A percentile compares a stretch with the other conserved stretches of the same genome.
These are phyloP conservation scores for Turnix velox DNA, from an alignment of 2,113 vertebrate genomes.

Conservation along the genomic window DNA sequence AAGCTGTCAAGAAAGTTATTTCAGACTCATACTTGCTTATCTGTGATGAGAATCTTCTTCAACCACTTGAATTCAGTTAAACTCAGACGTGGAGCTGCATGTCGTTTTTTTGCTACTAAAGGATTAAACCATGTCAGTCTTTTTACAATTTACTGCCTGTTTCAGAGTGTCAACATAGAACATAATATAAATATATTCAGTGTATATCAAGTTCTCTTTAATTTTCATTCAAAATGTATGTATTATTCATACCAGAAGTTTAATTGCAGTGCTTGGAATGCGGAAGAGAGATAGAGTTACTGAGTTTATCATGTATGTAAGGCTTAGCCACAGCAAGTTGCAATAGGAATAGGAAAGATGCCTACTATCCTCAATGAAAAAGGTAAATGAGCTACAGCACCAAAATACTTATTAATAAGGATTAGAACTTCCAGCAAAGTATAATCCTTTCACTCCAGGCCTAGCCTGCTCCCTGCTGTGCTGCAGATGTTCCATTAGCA, in stretches of 20 bases:
- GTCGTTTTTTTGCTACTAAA: neutral
- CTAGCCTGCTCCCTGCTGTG: neutral
- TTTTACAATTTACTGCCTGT: neutral
- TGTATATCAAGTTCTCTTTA: neutral
- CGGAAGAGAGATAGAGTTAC: neutral
- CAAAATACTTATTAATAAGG: neutral
- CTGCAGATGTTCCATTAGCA: neutral
- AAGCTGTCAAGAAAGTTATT: neutral
- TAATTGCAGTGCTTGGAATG: neutral
- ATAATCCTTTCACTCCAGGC: neutral
- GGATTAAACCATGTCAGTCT: neutral
- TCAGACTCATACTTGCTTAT: neutral
- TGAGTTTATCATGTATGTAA: neutral
- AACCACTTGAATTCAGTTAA: neutral
- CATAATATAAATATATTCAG: neutral
- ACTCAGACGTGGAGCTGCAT: neutral
- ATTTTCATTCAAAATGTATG: neutral
- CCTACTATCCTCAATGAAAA: neutral
- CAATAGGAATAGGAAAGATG: neutral
- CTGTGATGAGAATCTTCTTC: neutral
- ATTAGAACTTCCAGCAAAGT: neutral
- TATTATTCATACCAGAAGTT: neutral
- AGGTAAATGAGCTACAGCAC: neutral
- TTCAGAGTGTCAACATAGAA: neutral
- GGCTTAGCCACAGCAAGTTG: neutral